phyloP scores from a whole-genome alignment of 2,888 invertebrate genomes.

The Nemoura dubitans region DNA sequence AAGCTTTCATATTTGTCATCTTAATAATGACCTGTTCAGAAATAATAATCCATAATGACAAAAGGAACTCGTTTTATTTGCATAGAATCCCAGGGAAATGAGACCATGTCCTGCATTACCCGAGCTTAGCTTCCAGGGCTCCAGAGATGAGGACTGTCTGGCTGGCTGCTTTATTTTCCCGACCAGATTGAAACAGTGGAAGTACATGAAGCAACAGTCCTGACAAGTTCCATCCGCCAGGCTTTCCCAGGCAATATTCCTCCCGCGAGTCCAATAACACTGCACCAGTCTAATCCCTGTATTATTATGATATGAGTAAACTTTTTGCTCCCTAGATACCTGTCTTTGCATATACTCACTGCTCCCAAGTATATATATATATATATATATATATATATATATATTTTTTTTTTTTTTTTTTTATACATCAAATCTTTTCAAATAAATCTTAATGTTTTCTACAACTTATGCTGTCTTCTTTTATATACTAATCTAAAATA shows the following conservation, averaged over 20 bases:
- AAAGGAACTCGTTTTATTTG: not conserved
- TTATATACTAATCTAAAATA: not conserved
- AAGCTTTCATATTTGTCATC: not conserved
- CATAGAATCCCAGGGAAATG: not conserved
- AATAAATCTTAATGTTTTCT: slow-evolving; percentile 7
- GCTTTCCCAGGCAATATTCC: not conserved
- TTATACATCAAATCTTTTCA: not conserved
- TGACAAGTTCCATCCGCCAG: slow-evolving; percentile 1
- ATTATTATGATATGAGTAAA: slow-evolving; percentile 7
- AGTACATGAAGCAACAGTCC: not conserved
- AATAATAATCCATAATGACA: slow-evolving; percentile 7
- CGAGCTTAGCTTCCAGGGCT: not conserved
- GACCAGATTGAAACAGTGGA: slow-evolving; percentile 1
- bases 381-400: no score
- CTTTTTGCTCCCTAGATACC: not conserved
- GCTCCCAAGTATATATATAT: slow-evolving; percentile 1
- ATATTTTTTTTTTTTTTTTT: no score
- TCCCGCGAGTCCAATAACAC: slow-evolving; percentile 7
- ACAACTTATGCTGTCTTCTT: not conserved
- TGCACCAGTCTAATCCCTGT: not conserved
- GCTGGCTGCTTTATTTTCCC: not conserved
- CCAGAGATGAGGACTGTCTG: not conserved
- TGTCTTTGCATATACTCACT: not conserved
- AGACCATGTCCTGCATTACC: not conserved
- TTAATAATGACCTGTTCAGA: not conserved